phyloP scores from a whole-genome alignment of 2,888 invertebrate genomes.

The Aspidiotus destructor region DNA sequence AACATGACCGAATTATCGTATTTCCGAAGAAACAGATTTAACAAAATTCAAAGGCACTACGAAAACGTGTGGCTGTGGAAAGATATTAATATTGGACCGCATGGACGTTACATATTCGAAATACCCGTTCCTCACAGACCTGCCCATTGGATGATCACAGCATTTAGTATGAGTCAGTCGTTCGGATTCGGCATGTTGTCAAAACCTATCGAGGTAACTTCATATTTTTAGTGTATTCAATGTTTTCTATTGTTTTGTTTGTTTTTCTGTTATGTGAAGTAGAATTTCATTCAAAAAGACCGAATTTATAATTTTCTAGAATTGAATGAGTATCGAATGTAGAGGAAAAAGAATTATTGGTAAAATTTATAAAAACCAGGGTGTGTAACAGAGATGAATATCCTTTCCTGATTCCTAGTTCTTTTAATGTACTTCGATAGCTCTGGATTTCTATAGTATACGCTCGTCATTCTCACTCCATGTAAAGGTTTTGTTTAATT shows the following conservation, averaged over 20 bases:
- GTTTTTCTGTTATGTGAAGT: too few relatives aligned
- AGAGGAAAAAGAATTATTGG: neutral
- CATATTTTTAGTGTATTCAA: slow-evolving; percentile 10
- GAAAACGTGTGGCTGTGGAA: slow-evolving; percentile 94
- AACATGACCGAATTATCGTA: slow-evolving; percentile 58
- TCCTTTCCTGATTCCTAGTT: too few relatives aligned
- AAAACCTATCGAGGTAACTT: slow-evolving; percentile 60
- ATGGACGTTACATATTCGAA: slow-evolving; percentile 78
- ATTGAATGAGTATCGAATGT: too few relatives aligned
- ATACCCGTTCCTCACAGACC: slow-evolving; percentile 73
- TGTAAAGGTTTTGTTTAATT: neutral
- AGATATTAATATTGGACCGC: slow-evolving; percentile 85
- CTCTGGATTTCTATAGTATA: too few relatives aligned
- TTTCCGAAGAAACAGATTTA: slow-evolving; percentile 76
- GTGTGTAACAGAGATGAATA: too few relatives aligned
- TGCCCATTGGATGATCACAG: slow-evolving; percentile 87
- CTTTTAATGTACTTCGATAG: too few relatives aligned
- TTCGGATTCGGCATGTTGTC: slow-evolving; percentile 79
- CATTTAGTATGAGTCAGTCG: slow-evolving; percentile 78
- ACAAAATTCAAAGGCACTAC: slow-evolving; percentile 79
- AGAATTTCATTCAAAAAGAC: too few relatives aligned
- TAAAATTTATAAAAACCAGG: neutral
- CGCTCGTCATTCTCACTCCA: too few relatives aligned
- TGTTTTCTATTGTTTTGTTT: slow-evolving; percentile 4
- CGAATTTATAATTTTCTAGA: too few relatives aligned